These are phyloP conservation scores for Gambusia yucatana DNA, from an alignment of 2,797 vertebrate genomes.

Conservation along the genomic window DNA sequence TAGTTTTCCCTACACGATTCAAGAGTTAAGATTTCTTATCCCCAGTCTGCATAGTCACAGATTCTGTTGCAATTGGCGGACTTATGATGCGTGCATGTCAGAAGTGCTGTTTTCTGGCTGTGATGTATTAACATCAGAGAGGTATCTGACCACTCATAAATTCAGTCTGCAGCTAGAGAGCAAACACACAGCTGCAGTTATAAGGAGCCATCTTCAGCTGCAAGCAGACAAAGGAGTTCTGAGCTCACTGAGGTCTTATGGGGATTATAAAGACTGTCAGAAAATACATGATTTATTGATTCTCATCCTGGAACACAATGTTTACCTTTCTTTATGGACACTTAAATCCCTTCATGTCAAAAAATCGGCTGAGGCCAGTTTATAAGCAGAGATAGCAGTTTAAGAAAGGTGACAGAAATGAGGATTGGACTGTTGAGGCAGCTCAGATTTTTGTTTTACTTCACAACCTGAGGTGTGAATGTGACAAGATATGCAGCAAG, in stretches of 20 bases:
- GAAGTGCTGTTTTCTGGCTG: background rate
- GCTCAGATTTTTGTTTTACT: background rate
- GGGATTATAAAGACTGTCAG: background rate
- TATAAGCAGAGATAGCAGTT: background rate
- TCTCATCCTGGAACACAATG: background rate
- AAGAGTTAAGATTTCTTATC: background rate
- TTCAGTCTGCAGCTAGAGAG: background rate
- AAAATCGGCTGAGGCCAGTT: background rate
- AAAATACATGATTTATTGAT: background rate
- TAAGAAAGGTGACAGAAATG: background rate
- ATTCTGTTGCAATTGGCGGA: background rate
- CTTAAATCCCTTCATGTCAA: background rate
- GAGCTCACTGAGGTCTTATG: background rate
- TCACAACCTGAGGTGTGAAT: background rate
- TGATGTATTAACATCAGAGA: background rate
- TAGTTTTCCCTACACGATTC: background rate
- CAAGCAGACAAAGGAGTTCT: background rate
- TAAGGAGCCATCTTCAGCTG: background rate
- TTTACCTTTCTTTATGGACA: background rate
- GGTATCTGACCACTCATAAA: constrained; percentile 3
- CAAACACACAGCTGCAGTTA: background rate
- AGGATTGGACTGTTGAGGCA: background rate
- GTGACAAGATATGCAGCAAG: background rate
- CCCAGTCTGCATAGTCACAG: background rate
- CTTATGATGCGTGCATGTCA: background rate